A percentile compares a stretch with the other conserved stretches of the same genome.
phyloP scores from a whole-genome alignment of 2,797 vertebrate species.

The Gouania willdenowi region DNA sequence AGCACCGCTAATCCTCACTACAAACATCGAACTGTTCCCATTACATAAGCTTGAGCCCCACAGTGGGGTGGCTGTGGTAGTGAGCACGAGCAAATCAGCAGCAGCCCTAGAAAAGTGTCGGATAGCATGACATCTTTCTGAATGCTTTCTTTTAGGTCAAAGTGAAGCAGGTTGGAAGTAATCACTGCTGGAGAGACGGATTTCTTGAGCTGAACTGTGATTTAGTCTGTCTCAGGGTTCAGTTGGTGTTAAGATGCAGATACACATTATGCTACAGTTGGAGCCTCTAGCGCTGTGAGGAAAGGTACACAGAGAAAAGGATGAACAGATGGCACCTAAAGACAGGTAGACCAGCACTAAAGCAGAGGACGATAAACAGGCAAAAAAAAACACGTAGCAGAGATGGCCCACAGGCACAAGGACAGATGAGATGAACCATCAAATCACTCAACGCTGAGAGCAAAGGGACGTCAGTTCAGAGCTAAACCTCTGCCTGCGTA shows the following conservation, averaged over 20 bases:
- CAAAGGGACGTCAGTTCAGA: constrained; percentile 46
- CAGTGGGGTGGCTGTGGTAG: constrained; percentile 16
- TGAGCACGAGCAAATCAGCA: constrained; percentile 10
- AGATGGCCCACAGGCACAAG: neutral
- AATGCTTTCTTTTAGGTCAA: neutral
- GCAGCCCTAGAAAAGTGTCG: neutral
- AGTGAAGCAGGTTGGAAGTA: too few species aligned
- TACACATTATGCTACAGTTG: neutral
- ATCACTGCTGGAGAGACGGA: neutral
- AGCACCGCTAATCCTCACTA: constrained; percentile 43
- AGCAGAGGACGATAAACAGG: neutral
- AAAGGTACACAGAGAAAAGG: constrained; percentile 1
- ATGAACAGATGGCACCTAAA: constrained; percentile 9
- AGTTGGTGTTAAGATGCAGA: neutral
- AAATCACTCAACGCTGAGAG: constrained; percentile 29
- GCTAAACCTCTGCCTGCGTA: constrained; percentile 57
- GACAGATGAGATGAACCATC: constrained; percentile 8
- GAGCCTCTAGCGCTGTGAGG: neutral
- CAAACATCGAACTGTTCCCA: constrained; percentile 38
- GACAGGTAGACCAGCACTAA: constrained; percentile 10
- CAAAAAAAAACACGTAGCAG: neutral
- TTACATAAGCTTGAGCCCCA: constrained; percentile 51
- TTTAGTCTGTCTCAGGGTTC: too few species aligned
- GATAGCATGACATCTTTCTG: neutral
- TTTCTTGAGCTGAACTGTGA: neutral